These are phyloP conservation scores for Odocoileus virginianus DNA, from an alignment of 2,113 vertebrate species.

Conservation along the genomic window DNA sequence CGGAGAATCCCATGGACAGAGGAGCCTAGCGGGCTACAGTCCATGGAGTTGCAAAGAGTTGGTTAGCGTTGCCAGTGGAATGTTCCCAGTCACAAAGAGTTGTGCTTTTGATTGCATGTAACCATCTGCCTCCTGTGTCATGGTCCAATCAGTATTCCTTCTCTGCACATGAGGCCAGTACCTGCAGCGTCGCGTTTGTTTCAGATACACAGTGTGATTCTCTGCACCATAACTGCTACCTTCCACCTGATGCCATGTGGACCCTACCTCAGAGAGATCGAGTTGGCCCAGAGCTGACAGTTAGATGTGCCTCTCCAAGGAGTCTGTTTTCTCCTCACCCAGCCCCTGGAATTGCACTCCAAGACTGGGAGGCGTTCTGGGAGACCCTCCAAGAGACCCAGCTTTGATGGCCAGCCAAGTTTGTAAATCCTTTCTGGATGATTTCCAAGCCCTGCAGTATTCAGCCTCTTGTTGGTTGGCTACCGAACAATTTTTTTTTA, in stretches of 20 bases:
- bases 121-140: slow-evolving; percentile 57
- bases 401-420: neutral
- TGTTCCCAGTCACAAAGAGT: slow-evolving; percentile 1
- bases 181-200: neutral
- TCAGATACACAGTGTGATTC: neutral
- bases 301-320: neutral
- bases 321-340: neutral
- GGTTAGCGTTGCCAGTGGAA: neutral
- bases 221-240: accelerated
- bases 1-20: neutral
- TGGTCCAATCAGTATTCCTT: neutral
- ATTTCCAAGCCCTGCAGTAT: neutral
- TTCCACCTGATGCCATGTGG: neutral
- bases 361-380: neutral
- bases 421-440: neutral
- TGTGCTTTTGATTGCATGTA: slow-evolving; percentile 39
- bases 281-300: neutral
- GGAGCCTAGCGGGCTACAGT: neutral
- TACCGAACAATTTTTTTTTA: neutral
- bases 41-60: neutral
- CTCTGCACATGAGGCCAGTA: neutral
- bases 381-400: neutral
- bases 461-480: neutral
- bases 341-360: neutral
- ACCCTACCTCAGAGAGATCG: accelerated